Percentiles rank a stretch among this genome's conserved stretches.
These are phyloP conservation scores for Babylonia areolata DNA, from an alignment of 1,140 invertebrate species.

Conservation along the genomic window DNA sequence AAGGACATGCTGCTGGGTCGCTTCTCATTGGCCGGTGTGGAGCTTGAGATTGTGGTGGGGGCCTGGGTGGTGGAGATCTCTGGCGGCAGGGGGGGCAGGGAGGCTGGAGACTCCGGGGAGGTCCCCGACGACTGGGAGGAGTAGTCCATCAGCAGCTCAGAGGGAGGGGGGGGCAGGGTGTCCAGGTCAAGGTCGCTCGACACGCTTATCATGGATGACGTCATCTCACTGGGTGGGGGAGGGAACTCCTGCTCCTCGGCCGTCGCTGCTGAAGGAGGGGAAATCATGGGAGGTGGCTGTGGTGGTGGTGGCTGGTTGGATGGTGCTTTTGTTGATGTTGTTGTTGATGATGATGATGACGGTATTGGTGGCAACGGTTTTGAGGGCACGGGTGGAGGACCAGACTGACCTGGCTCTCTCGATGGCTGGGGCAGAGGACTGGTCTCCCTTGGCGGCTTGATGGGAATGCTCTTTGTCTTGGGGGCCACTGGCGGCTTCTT, in stretches of 20 bases:
- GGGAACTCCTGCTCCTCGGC: slow-evolving; percentile 27
- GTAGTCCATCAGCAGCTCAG: slow-evolving; percentile 25
- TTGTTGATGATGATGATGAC: too few species aligned
- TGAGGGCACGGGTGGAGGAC: neutral
- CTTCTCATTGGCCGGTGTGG: neutral
- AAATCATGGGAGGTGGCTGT: neutral
- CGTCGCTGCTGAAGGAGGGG: too few species aligned
- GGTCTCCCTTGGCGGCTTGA: slow-evolving; percentile 33
- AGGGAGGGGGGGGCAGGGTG: slow-evolving; percentile 24
- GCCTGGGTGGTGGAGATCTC: neutral
- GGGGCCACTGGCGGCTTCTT: slow-evolving; percentile 24
- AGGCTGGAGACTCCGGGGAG: slow-evolving; percentile 20
- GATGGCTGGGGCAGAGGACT: neutral
- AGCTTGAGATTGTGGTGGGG: neutral
- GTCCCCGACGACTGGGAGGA: slow-evolving; percentile 23
- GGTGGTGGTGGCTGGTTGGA: neutral
- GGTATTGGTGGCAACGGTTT: slow-evolving; percentile 1
- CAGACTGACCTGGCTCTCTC: neutral
- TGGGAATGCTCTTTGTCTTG: slow-evolving; percentile 26
- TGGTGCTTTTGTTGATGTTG: neutral
- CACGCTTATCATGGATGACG: neutral
- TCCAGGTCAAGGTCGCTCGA: slow-evolving; percentile 19
- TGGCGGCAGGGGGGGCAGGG: slow-evolving; percentile 23
- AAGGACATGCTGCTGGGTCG: neutral
- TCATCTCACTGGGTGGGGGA: slow-evolving; percentile 15